phyloP scores from a whole-genome alignment of 2,113 vertebrate genomes.

The Canis aureus region DNA sequence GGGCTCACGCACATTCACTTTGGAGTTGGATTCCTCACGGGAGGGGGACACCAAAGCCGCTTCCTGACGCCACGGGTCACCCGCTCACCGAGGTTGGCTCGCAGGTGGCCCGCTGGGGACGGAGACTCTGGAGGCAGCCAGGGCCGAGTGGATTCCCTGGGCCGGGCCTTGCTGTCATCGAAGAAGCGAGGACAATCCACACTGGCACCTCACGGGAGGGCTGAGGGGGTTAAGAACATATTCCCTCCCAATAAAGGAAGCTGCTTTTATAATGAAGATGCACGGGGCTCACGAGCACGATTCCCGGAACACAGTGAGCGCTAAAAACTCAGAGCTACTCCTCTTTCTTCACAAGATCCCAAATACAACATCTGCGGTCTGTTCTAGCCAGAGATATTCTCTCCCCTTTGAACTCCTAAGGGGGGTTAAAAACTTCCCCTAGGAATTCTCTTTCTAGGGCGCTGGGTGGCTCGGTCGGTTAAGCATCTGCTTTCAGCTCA shows the following conservation, averaged over 20 bases:
- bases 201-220: neutral
- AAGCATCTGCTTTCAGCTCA: too few species aligned
- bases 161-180: neutral
- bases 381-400: neutral
- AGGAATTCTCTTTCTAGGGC: neutral
- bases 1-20: neutral
- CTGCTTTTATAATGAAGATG: neutral
- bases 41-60: too few species aligned
- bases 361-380: neutral
- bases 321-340: neutral
- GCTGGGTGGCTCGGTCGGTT: too few species aligned
- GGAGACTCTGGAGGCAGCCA: neutral
- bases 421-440: neutral
- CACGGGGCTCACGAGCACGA: neutral
- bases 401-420: conserved; percentile 15
- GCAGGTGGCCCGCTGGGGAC: neutral
- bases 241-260: neutral
- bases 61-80: fast-evolving
- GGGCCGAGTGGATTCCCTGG: neutral
- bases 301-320: neutral
- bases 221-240: neutral
- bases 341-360: neutral
- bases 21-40: neutral
- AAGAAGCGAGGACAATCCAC: neutral
- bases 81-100: neutral